phyloP scores from a whole-genome alignment of 2,113 vertebrate genomes.

The Pluvialis apricaria region DNA sequence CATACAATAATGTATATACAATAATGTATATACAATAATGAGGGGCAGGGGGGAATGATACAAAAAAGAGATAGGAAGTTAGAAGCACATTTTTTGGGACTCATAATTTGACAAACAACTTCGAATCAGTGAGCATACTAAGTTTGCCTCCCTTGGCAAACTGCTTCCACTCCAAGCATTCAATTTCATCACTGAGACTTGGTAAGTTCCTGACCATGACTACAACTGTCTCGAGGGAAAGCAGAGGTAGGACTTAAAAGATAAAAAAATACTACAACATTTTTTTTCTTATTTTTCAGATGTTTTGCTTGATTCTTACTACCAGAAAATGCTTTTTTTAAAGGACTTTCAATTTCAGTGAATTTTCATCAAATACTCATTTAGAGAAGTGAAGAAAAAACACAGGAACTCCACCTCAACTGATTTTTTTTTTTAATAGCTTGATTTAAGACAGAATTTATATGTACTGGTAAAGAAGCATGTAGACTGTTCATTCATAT shows the following conservation, averaged over 20 bases:
- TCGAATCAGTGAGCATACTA: neutral
- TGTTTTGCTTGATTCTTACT: neutral
- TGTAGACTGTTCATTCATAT: neutral
- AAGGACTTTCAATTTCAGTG: neutral
- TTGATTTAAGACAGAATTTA: neutral
- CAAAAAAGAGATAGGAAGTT: neutral
- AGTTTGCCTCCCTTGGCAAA: neutral
- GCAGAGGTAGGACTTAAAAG: fast-evolving
- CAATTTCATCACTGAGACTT: neutral
- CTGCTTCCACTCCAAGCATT: neutral
- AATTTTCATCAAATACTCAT: neutral
- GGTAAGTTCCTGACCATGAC: neutral
- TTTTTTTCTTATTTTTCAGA: neutral
- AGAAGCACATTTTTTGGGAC: neutral
- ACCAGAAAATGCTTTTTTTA: neutral
- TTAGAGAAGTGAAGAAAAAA: neutral
- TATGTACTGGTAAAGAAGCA: fast-evolving
- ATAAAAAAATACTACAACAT: fast-evolving
- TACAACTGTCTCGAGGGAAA: neutral
- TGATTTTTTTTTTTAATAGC: neutral
- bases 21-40: neutral
- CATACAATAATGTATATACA: neutral
- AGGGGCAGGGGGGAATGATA: fast-evolving
- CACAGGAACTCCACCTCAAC: neutral
- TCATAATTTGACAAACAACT: neutral